Percentiles rank a stretch among this genome's conserved stretches.
These are phyloP conservation scores for Pycnomerus fuliginosus DNA, from an alignment of 2,888 invertebrate species.

Conservation along the genomic window DNA sequence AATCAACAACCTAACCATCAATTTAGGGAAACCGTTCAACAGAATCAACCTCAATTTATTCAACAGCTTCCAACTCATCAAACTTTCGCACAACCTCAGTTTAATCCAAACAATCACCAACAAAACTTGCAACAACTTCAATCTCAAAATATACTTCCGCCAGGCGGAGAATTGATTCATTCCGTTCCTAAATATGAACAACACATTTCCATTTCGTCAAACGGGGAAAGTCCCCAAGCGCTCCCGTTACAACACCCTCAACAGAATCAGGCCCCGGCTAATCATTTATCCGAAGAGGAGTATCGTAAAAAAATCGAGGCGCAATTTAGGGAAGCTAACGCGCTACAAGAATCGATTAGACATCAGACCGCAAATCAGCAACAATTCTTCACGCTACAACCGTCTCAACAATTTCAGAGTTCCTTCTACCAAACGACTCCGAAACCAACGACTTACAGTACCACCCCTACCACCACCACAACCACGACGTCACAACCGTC, in stretches of 20 bases:
- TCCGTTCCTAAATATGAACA: conserved; percentile 80
- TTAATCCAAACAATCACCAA: conserved; percentile 10
- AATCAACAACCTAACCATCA: conserved; percentile 5
- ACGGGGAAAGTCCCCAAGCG: conserved; percentile 22
- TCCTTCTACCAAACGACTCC: too few species aligned
- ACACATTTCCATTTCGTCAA: conserved; percentile 63
- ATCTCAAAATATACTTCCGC: conserved; percentile 55
- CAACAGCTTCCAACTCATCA: conserved; percentile 36
- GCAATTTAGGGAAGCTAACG: conserved; percentile 30
- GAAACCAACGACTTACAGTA: conserved; percentile 3
- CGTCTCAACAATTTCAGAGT: too few species aligned
- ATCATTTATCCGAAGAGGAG: conserved; percentile 34
- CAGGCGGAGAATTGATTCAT: conserved; percentile 72
- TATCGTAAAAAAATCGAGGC: conserved; percentile 52
- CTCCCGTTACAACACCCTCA: conserved; percentile 15
- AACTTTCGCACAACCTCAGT: conserved; percentile 29
- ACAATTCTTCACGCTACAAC: conserved; percentile 7
- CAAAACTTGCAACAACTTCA: conserved; percentile 8
- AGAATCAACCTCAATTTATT: conserved; percentile 47
- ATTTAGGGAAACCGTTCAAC: conserved; percentile 23
- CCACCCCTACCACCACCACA: conserved; percentile 42
- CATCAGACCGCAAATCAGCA: conserved; percentile 6
- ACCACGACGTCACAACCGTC: conserved; percentile 53
- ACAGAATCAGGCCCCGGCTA: conserved; percentile 48
- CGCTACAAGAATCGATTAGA: conserved; percentile 24